Conservation (phyloP, 2,113 vertebrate genomes). For the Bothrops jararaca region DNA sequence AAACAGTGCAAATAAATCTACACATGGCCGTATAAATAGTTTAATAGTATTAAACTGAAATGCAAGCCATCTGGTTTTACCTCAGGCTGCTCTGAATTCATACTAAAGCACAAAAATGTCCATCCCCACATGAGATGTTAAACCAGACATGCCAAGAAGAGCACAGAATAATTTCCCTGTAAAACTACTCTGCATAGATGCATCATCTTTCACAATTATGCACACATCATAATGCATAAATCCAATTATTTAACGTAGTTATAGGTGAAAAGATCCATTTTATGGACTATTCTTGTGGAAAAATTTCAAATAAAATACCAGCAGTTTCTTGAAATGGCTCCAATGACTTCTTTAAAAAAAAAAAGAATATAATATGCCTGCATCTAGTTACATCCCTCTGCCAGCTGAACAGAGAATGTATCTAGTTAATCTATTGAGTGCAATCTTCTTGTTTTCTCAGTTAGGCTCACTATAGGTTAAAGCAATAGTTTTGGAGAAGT, state of each 20-base stretch:
- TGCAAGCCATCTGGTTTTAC: background rate
- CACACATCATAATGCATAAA: background rate
- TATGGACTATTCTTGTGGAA: background rate
- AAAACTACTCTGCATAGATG: background rate
- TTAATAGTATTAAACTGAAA: background rate
- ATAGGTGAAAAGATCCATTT: background rate
- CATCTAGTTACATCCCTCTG: background rate
- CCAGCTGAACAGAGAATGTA: background rate
- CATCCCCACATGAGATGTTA: background rate
- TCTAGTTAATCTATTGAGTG: background rate
- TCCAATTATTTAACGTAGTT: background rate
- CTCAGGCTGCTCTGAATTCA: background rate
- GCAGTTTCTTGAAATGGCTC: background rate
- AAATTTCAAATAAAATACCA: background rate
- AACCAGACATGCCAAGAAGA: background rate
- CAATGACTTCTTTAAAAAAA: too few relatives aligned
- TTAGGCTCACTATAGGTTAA: background rate
- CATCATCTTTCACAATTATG: background rate
- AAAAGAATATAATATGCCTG: background rate
- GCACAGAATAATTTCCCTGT: background rate
- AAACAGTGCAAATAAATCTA: conserved; percentile 1
- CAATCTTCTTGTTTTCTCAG: background rate
- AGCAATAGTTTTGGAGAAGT: background rate
- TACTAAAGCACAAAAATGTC: background rate
- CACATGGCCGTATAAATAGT: background rate